Conservation (phyloP, 1,140 invertebrate genomes). For the Anastrepha ludens region DNA sequence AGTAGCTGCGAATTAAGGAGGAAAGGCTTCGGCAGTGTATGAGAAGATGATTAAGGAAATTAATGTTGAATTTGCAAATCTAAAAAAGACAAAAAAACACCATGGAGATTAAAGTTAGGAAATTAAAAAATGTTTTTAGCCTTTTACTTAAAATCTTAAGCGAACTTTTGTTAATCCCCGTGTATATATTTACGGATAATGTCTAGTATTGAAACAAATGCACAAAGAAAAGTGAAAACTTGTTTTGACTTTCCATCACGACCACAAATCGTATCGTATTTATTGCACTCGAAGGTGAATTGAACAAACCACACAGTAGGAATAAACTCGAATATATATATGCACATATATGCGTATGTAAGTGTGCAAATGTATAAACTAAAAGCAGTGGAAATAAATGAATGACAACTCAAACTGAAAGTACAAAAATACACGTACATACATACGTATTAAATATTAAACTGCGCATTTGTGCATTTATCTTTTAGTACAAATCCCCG, state of each 20-base stretch:
- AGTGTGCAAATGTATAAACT: too few relatives aligned
- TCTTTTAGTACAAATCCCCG: neutral
- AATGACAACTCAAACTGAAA: neutral
- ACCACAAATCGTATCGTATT: conserved; percentile 19
- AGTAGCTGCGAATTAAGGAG: too few relatives aligned
- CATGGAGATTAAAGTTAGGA: too few relatives aligned
- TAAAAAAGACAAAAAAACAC: too few relatives aligned
- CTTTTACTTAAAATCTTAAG: too few relatives aligned
- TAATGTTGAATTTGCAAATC: too few relatives aligned
- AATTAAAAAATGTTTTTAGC: too few relatives aligned
- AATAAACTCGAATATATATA: too few relatives aligned
- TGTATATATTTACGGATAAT: neutral
- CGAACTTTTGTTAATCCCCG: too few relatives aligned
- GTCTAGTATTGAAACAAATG: neutral
- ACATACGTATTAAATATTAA: neutral
- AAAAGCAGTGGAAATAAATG: neutral
- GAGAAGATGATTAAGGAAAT: too few relatives aligned
- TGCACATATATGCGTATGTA: too few relatives aligned
- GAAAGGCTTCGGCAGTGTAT: too few relatives aligned
- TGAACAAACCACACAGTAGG: conserved; percentile 8
- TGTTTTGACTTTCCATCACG: conserved; percentile 37
- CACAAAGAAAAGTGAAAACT: conserved; percentile 51
- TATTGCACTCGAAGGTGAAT: conserved; percentile 34
- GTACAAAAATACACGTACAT: neutral
- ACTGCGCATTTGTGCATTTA: neutral